Evolutionary conservation across 2,888 invertebrate species (phyloP).

Genomic region (Nomada ruficornis): DNA sequence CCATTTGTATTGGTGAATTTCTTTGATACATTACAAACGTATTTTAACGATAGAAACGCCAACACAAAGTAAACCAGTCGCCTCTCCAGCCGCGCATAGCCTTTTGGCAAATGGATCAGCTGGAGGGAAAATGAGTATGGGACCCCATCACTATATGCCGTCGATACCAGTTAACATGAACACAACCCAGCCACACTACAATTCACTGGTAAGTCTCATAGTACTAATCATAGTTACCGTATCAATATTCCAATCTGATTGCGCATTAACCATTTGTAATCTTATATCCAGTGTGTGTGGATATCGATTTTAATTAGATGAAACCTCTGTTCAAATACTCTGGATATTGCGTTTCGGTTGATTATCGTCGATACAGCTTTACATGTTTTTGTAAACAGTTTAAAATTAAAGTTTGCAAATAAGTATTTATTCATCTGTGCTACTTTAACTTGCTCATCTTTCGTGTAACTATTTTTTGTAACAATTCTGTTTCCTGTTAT

Average conservation of each 20-base stretch:
- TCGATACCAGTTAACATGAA: conserved; percentile 85
- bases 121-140: conserved; percentile 89
- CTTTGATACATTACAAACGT: not conserved
- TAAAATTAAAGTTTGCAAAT: not conserved
- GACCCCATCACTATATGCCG: conserved; percentile 90
- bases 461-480: not conserved
- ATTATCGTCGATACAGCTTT: too few species aligned
- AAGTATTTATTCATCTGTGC: not conserved
- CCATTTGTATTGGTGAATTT: not conserved
- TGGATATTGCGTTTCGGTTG: too few species aligned
- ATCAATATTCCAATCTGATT: not conserved
- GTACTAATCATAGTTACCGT: not conserved
- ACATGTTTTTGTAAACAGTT: not conserved
- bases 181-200: conserved; percentile 85
- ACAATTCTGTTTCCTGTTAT: not conserved
- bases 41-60: conserved; percentile 79
- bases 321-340: too few species aligned
- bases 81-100: conserved; percentile 92
- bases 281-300: too few species aligned
- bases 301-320: too few species aligned
- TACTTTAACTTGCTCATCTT: not conserved
- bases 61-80: conserved; percentile 87
- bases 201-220: conserved; percentile 83
- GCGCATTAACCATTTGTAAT: not conserved
- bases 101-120: conserved; percentile 88